These are phyloP conservation scores for Rhagoletis zephyria DNA, from an alignment of 1,140 invertebrate genomes.

Conservation along the genomic window DNA sequence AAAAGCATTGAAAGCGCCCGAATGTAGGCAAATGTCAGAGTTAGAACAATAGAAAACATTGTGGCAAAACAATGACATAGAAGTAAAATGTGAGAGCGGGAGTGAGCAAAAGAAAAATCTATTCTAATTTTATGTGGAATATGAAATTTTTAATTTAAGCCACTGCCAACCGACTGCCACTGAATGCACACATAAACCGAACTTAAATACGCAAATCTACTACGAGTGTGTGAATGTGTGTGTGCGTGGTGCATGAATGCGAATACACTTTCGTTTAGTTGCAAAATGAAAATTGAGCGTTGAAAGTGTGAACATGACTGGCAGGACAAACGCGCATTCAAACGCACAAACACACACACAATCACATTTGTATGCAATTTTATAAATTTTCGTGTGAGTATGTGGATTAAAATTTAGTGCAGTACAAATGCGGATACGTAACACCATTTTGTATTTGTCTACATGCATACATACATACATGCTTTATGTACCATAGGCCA, in stretches of 20 bases:
- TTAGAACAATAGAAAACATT: slow-evolving; percentile 40
- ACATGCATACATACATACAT: background rate
- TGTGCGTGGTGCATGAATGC: background rate
- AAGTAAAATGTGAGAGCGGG: background rate
- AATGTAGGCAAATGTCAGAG: slow-evolving; percentile 45
- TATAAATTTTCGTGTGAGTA: background rate
- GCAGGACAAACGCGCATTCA: background rate
- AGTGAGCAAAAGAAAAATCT: slow-evolving; percentile 12
- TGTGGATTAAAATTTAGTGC: background rate
- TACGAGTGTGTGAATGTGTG: too few species aligned
- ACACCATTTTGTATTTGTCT: background rate
- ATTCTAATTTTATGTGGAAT: slow-evolving; percentile 40
- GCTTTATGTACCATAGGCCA: background rate
- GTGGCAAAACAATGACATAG: background rate
- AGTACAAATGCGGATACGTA: background rate
- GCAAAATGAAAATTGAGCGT: background rate
- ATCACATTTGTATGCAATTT: background rate
- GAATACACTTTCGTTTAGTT: slow-evolving; percentile 2
- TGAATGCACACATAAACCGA: background rate
- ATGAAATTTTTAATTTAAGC: slow-evolving; percentile 45
- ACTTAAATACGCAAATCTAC: background rate
- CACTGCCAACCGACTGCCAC: slow-evolving; percentile 14
- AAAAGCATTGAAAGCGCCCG: background rate
- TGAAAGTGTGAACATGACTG: background rate
- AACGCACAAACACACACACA: too few species aligned